phyloP scores from a whole-genome alignment of 2,113 vertebrate genomes.

The Psilopsiagon aurifrons region DNA sequence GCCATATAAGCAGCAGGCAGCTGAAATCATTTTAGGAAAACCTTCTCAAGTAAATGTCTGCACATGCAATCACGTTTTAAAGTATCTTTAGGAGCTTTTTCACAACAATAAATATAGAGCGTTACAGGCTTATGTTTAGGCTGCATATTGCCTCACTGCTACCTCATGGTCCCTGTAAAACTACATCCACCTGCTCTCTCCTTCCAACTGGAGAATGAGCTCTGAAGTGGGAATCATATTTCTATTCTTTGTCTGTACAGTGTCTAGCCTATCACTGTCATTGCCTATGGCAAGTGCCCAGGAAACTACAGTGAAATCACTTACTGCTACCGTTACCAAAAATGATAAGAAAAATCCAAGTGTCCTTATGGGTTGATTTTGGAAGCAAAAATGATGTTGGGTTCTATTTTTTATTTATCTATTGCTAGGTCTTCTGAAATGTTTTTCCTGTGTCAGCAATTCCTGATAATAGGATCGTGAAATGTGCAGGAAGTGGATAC shows the following conservation, averaged over 20 bases:
- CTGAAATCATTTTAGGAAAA: background rate
- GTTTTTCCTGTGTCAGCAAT: background rate
- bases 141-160: background rate
- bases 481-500: background rate
- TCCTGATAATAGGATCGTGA: background rate
- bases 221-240: background rate
- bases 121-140: background rate
- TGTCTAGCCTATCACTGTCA: background rate
- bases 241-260: background rate
- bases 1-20: background rate
- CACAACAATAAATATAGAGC: background rate
- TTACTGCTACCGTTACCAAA: background rate
- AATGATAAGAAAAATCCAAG: background rate
- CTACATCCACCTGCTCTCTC: background rate
- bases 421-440: background rate
- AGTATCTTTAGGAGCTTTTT: background rate
- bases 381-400: background rate
- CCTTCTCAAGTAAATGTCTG: background rate
- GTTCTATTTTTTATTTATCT: background rate
- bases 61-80: background rate
- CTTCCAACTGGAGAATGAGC: background rate
- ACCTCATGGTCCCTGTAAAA: accelerated
- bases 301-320: background rate
- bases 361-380: background rate
- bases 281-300: background rate